phyloP scores from a whole-genome alignment of 2,888 invertebrate species.

The Tenthredo livida region DNA sequence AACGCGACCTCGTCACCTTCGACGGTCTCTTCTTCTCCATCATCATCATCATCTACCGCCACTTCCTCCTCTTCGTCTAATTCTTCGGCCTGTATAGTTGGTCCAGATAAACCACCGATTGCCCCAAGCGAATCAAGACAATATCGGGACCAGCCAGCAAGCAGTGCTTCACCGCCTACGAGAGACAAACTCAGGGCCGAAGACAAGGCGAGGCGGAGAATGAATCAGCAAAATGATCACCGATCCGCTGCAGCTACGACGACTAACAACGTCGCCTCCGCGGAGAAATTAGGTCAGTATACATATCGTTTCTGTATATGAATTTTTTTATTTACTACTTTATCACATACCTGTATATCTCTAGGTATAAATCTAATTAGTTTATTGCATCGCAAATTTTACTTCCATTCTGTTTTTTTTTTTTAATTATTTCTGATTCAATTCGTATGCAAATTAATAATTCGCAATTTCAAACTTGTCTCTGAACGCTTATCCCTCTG shows the following conservation, averaged over 20 bases:
- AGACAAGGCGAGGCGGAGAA: slow-evolving; percentile 83
- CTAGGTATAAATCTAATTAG: not conserved
- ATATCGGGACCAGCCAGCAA: slow-evolving; percentile 86
- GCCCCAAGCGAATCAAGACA: slow-evolving; percentile 72
- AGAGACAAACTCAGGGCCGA: slow-evolving; percentile 89
- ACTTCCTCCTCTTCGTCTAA: slow-evolving; percentile 49
- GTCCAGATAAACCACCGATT: slow-evolving; percentile 72
- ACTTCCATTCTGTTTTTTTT: too few species aligned
- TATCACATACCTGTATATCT: not conserved
- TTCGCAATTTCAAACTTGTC: not conserved
- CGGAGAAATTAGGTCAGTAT: slow-evolving; percentile 72
- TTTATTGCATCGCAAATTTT: not conserved
- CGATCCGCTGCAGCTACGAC: not conserved
- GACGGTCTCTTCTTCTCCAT: slow-evolving; percentile 22
- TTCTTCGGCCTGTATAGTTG: slow-evolving; percentile 56
- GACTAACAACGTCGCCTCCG: slow-evolving; percentile 57
- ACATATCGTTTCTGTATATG: not conserved
- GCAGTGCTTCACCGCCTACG: slow-evolving; percentile 89
- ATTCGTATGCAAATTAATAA: too few species aligned
- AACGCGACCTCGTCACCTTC: slow-evolving; percentile 54
- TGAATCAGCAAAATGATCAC: slow-evolving; percentile 67
- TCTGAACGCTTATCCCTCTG: not conserved
- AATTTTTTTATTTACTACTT: not conserved
- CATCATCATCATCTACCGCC: not conserved
- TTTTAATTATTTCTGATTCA: not conserved